Percentiles rank a stretch among this genome's conserved stretches.
phyloP scores from a whole-genome alignment of 2,113 vertebrate species.

The Zapornia atra region DNA sequence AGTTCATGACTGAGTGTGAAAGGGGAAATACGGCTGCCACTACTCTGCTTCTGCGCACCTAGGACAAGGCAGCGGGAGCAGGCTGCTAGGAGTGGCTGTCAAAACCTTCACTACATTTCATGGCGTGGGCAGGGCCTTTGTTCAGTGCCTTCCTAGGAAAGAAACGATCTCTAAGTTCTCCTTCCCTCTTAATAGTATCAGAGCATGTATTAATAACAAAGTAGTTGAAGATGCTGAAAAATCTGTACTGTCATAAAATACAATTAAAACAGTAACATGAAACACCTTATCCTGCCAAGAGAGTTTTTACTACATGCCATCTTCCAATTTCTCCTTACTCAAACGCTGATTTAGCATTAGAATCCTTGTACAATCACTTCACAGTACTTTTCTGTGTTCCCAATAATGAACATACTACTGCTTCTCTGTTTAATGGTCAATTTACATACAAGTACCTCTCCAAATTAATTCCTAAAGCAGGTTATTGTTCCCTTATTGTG shows the following conservation, averaged over 20 bases:
- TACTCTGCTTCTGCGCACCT: not conserved
- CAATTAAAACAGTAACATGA: not conserved
- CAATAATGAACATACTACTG: not conserved
- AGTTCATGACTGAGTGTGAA: accelerated
- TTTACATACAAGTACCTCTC: constrained; percentile 36
- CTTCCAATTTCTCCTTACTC: not conserved
- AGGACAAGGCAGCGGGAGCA: not conserved
- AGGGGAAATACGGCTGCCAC: not conserved
- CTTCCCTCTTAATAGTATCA: not conserved
- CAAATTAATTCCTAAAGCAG: constrained; percentile 58
- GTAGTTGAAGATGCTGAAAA: not conserved
- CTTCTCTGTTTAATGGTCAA: not conserved
- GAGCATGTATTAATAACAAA: not conserved
- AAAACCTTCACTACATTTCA: not conserved
- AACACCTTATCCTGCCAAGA: not conserved
- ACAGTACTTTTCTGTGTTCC: not conserved
- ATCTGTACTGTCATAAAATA: not conserved
- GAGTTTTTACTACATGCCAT: not conserved
- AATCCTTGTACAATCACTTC: not conserved
- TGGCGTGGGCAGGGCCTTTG: not conserved
- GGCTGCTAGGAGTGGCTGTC: not conserved
- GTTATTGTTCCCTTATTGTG: constrained; percentile 31
- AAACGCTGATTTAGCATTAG: not conserved
- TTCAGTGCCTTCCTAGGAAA: not conserved
- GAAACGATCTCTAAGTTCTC: not conserved